Percentiles rank a stretch among this genome's conserved stretches.
Evolutionary conservation across 2,113 vertebrate genomes (phyloP).

Genomic region (Damaliscus lunatus): DNA sequence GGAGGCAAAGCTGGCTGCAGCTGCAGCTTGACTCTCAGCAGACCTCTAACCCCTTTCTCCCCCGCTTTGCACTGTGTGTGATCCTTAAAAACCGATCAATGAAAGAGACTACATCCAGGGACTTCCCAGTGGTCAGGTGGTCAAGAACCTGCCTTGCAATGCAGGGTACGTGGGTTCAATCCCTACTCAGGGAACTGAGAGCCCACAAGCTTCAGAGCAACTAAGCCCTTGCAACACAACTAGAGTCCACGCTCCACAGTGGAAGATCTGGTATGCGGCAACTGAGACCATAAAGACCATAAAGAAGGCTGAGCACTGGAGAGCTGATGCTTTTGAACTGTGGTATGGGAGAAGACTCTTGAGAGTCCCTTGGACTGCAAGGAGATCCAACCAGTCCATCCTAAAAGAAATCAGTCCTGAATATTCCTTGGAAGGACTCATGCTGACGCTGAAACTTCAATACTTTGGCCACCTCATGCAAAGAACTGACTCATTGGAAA

Average conservation of each 20-base stretch:
- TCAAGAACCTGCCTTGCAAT: neutral
- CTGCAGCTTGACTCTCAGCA: neutral
- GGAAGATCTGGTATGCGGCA: neutral
- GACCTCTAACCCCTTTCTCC: neutral
- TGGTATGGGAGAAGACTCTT: neutral
- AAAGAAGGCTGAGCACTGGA: neutral
- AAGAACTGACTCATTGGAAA: neutral
- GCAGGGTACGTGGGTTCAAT: neutral
- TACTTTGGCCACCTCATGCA: neutral
- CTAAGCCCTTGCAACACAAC: neutral
- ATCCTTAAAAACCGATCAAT: conserved; percentile 36
- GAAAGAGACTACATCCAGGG: neutral
- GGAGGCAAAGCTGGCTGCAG: neutral
- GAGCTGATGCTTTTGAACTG: neutral
- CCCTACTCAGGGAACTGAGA: neutral
- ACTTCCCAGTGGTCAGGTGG: neutral
- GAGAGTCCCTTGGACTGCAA: neutral
- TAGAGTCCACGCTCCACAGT: neutral
- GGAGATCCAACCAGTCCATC: neutral
- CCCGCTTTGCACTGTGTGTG: conserved; percentile 7
- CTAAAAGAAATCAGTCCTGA: neutral
- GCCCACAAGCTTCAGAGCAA: neutral
- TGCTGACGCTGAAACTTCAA: neutral
- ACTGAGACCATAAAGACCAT: neutral
- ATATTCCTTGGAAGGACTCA: neutral